Conservation (phyloP, 2,888 invertebrate genomes). For the Octodonta nipae region DNA sequence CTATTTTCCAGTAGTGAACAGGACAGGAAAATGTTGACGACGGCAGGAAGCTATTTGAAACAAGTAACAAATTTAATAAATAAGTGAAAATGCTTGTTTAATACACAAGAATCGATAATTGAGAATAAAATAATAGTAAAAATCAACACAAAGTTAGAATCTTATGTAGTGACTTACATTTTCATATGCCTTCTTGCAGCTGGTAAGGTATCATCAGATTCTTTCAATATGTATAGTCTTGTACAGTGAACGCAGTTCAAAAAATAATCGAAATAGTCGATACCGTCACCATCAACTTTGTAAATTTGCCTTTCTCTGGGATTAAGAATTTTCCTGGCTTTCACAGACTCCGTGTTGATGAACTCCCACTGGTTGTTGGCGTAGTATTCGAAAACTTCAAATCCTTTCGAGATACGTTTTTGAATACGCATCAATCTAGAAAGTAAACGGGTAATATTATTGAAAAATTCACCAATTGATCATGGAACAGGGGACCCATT, state of each 20-base stretch:
- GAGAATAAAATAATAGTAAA: too few relatives aligned
- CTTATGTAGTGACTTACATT: conserved; percentile 45
- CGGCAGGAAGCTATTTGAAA: too few relatives aligned
- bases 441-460: too few relatives aligned
- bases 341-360: conserved; percentile 52
- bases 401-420: conserved; percentile 69
- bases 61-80: too few relatives aligned
- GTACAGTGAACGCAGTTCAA: conserved; percentile 70
- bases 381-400: conserved; percentile 83
- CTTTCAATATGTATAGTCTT: conserved; percentile 68
- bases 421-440: conserved; percentile 69
- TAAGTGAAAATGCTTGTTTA: too few relatives aligned
- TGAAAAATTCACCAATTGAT: too few relatives aligned
- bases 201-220: conserved; percentile 65
- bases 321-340: conserved; percentile 48
- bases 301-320: conserved; percentile 50
- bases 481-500: too few relatives aligned
- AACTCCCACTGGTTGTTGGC: conserved; percentile 87
- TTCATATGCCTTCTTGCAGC: conserved; percentile 67
- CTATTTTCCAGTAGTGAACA: too few relatives aligned
- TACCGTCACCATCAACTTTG: conserved; percentile 53
- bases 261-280: conserved; percentile 71
- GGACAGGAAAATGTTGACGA: too few relatives aligned
- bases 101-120: too few relatives aligned
- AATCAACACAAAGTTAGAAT: background rate